Evolutionary conservation across 2,888 invertebrate genomes (phyloP).

Genomic region (Dasypolia templi): DNA sequence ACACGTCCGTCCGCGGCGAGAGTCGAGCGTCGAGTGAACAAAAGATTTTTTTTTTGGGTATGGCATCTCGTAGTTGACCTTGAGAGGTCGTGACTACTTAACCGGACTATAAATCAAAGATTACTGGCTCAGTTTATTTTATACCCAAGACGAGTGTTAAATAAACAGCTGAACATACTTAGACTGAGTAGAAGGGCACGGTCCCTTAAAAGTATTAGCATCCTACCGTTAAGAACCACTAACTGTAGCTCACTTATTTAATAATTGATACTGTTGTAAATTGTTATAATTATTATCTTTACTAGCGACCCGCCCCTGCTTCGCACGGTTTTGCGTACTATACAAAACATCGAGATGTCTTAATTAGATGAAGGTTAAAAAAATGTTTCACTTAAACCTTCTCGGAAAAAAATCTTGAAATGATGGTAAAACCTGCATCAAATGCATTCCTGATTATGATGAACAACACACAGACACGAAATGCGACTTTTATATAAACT

Average conservation of each 20-base stretch:
- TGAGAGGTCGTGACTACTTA: too few relatives aligned
- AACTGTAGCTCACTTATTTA: background rate
- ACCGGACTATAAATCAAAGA: too few relatives aligned
- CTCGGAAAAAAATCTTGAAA: background rate
- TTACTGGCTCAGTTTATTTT: conserved; percentile 27
- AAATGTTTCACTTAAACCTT: too few relatives aligned
- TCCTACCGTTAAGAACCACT: background rate
- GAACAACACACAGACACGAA: background rate
- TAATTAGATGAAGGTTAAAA: background rate
- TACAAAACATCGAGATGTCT: background rate
- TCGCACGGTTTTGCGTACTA: background rate
- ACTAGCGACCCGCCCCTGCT: background rate
- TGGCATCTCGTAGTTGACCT: too few relatives aligned
- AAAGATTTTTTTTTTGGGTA: too few relatives aligned
- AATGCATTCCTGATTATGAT: background rate
- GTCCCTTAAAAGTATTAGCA: conserved; percentile 27
- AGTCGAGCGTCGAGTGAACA: too few relatives aligned
- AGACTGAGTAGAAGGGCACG: background rate
- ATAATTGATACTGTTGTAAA: background rate
- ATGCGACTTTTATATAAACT: background rate
- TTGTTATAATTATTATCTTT: background rate
- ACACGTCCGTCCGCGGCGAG: too few relatives aligned
- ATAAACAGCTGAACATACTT: conserved; percentile 37
- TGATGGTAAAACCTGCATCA: background rate
- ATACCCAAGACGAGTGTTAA: conserved; percentile 25